These are phyloP conservation scores for Aurelia sp. DNA, from an alignment of 30 jellyfish, hydroid and myxozoan genomes.

Conservation along the genomic window DNA sequence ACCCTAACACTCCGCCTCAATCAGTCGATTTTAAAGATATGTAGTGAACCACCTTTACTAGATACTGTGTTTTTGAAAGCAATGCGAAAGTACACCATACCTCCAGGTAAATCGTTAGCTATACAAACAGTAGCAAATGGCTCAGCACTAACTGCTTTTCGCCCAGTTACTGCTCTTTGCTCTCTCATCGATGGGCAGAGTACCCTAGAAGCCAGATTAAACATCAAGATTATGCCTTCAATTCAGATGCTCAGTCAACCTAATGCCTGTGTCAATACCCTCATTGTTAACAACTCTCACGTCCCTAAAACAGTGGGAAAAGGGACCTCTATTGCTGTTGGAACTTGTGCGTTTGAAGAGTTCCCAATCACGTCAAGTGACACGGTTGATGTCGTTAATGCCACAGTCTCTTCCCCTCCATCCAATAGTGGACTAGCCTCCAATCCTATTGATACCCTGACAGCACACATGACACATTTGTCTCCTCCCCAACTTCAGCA, in stretches of 20 bases:
- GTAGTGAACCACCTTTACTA: constrained; percentile 8
- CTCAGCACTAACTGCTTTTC: constrained; percentile 11
- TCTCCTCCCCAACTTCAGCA: constrained; percentile 13
- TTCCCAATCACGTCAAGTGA: not conserved
- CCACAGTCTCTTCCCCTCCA: not conserved
- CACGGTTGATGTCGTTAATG: constrained; percentile 11
- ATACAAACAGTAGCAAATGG: constrained; percentile 8
- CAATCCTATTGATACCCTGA: constrained; percentile 1
- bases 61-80: not conserved
- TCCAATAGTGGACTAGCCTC: not conserved
- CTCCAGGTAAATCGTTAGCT: constrained; percentile 3
- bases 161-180: constrained; percentile 18
- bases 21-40: constrained; percentile 21
- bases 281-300: no score
- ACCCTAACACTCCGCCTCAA: constrained; percentile 33
- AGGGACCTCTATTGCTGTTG: constrained; percentile 1
- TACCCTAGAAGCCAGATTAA: constrained; percentile 21
- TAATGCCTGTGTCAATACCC: no score
- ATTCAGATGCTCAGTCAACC: constrained; percentile 13
- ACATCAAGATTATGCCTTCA: constrained; percentile 15
- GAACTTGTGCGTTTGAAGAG: constrained; percentile 26
- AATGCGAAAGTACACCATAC: constrained; percentile 18
- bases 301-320: constrained; percentile 1
- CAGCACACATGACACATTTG: constrained; percentile 6
- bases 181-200: constrained; percentile 33